Evolutionary conservation across 2,797 vertebrate genomes (phyloP).

Genomic region (Xenentodon cancila): DNA sequence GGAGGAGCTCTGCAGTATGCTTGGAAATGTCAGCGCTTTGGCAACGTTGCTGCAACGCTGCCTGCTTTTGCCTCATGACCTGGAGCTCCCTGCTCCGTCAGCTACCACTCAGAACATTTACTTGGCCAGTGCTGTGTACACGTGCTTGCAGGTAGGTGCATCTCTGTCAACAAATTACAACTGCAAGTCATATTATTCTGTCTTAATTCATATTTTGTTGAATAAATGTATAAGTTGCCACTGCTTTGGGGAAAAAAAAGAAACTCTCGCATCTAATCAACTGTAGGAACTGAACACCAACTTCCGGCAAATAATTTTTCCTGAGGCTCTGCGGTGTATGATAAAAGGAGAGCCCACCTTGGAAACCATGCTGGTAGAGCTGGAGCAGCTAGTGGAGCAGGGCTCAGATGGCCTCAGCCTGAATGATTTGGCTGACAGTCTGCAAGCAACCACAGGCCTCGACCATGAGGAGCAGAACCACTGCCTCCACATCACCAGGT

Average conservation of each 20-base stretch:
- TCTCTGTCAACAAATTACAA: no score
- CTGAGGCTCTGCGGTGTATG: constrained; percentile 94
- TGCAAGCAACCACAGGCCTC: constrained; percentile 88
- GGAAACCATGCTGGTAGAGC: constrained; percentile 92
- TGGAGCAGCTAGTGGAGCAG: constrained; percentile 94
- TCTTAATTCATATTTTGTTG: no score
- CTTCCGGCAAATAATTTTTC: constrained; percentile 98
- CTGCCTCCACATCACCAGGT: constrained; percentile 94
- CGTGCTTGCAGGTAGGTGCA: constrained; percentile 89
- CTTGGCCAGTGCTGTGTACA: constrained; percentile 94
- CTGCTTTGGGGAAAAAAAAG: no score
- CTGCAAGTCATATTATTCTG: no score
- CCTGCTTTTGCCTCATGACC: constrained; percentile 90
- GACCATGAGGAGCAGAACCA: constrained; percentile 90
- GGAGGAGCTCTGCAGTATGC: constrained; percentile 98
- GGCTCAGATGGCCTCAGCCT: constrained; percentile 91
- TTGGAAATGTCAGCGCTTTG: constrained; percentile 92
- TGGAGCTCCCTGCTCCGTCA: constrained; percentile 90
- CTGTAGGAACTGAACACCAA: constrained; percentile 95
- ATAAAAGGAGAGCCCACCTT: constrained; percentile 95
- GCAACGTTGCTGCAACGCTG: constrained; percentile 92
- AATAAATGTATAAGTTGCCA: no score
- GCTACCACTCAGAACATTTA: constrained; percentile 91
- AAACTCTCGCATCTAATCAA: no score
- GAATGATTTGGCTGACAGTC: constrained; percentile 88